Evolutionary conservation across 2,888 invertebrate species (phyloP).

Genomic region (Drosophila sordidula): DNA sequence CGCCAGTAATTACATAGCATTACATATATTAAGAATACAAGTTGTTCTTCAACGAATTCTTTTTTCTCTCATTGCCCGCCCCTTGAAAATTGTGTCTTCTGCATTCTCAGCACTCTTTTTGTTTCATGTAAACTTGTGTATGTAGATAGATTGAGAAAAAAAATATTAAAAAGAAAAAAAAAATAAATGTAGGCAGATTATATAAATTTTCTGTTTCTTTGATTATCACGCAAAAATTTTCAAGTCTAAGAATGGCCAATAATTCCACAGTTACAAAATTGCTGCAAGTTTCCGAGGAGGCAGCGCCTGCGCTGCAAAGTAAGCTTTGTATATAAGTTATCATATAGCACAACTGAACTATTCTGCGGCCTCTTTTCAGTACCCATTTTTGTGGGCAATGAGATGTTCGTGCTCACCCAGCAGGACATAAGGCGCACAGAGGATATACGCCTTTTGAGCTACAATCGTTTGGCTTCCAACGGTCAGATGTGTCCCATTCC

Average conservation of each 20-base stretch:
- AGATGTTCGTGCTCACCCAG: slow-evolving; percentile 74
- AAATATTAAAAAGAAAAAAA: background rate
- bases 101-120: background rate
- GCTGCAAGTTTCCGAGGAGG: slow-evolving; percentile 77
- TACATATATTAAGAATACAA: background rate
- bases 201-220: slow-evolving; percentile 2
- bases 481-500: slow-evolving; percentile 25
- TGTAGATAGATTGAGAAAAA: background rate
- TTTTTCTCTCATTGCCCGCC: background rate
- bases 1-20: background rate
- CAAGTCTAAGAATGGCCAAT: slow-evolving; percentile 34
- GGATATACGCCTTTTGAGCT: slow-evolving; percentile 70
- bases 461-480: slow-evolving; percentile 60
- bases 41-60: background rate
- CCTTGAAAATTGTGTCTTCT: background rate
- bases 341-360: background rate
- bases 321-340: slow-evolving; percentile 6
- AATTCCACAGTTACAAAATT: slow-evolving; percentile 35
- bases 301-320: slow-evolving; percentile 75
- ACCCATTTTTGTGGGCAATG: slow-evolving; percentile 76
- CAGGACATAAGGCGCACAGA: slow-evolving; percentile 82
- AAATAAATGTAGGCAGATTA: background rate
- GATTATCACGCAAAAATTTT: slow-evolving; percentile 14
- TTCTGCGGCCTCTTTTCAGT: slow-evolving; percentile 50
- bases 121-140: background rate